Conservation (phyloP, 2,888 invertebrate genomes). For the Drosophila pseudotalamancana region DNA sequence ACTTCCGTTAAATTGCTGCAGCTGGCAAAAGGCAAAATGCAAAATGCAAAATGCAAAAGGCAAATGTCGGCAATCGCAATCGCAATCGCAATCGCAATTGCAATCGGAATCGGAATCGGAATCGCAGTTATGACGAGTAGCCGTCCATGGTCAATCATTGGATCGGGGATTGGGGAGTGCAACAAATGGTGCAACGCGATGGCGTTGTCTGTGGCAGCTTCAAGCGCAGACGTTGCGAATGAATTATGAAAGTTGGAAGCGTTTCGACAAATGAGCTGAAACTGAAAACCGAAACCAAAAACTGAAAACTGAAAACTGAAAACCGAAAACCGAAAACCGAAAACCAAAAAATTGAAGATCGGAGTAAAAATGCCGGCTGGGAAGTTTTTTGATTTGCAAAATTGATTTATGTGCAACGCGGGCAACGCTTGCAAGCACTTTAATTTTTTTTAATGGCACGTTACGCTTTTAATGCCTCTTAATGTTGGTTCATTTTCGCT, state of each 20-base stretch:
- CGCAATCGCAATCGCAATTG: too few species aligned
- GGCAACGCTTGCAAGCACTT: conserved; percentile 45
- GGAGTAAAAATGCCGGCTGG: not conserved
- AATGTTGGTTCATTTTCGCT: conserved; percentile 23
- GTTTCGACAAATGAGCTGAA: conserved; percentile 47
- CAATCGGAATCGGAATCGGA: not conserved
- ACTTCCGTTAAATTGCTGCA: conserved; percentile 77
- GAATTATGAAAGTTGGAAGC: conserved; percentile 50
- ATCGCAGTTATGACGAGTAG: conserved; percentile 45
- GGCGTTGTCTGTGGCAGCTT: conserved; percentile 11
- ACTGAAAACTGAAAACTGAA: too few species aligned
- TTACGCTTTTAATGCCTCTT: conserved; percentile 46
- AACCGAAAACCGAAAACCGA: conserved; percentile 28
- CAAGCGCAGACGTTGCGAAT: conserved; percentile 57
- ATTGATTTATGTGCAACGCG: conserved; percentile 63
- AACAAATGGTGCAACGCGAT: conserved; percentile 6
- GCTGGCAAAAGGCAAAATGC: conserved; percentile 37
- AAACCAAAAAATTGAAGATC: not conserved
- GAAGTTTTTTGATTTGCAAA: conserved; percentile 21
- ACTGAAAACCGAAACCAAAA: conserved; percentile 21
- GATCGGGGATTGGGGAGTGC: conserved; percentile 13
- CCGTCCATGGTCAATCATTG: conserved; percentile 38
- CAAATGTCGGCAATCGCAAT: not conserved
- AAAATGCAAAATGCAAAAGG: not conserved
- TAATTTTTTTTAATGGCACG: conserved; percentile 48